Base-by-base conservation (phyloP, 1,140 invertebrate species). In the Eriosoma lanigerum region DNA sequence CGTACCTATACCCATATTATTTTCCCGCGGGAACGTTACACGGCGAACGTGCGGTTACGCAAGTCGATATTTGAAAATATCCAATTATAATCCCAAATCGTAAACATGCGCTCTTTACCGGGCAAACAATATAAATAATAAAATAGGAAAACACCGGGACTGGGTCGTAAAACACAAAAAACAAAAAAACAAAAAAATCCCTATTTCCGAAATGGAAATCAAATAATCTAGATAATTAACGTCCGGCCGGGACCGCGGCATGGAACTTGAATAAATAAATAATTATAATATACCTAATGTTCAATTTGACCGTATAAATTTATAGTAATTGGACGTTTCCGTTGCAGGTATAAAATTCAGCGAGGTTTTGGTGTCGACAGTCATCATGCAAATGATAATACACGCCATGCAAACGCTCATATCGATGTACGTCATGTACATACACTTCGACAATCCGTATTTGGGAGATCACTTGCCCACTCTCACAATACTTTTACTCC, bases 331-430 rank as follows among this genome's bases (percentile, higher is more conserved):
- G 17, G 13, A 0, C 3, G n/a, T 68, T n/a, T 48, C 70, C 52
- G 15, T 82, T 81, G 19, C 66, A 84, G 95, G 96, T 66, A 94
- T 98, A 0, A 91, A 92, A 5, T 92, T 94, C 0, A 90, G 91
- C 1, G 94, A 96, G 86, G 90, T 96, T 29, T 88, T 96, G 48
- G 89, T 93, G 44, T 92, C 92, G 17, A 94, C 95, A 85, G 90
- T 96, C 1, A 87, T 93, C 2, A 93, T 95, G 0, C 95, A 98
- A 85, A 93, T 97, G 85, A 86, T 93, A 0, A 91, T 97, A 5
- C 93, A 97, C 91, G 84, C 90, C 2, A 89, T 94, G 0, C 96
- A 98, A 87, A 92, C 93, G 0, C 85, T 89, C 0, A 89, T 96
- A 82, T 93, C 90, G 5, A 86, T 93, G 52, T 83, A 88, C 13